Evolutionary conservation across 2,888 invertebrate species (phyloP), one percentile per base, ranked within the genome.

Genomic region (Monopis laevigella): DNA sequence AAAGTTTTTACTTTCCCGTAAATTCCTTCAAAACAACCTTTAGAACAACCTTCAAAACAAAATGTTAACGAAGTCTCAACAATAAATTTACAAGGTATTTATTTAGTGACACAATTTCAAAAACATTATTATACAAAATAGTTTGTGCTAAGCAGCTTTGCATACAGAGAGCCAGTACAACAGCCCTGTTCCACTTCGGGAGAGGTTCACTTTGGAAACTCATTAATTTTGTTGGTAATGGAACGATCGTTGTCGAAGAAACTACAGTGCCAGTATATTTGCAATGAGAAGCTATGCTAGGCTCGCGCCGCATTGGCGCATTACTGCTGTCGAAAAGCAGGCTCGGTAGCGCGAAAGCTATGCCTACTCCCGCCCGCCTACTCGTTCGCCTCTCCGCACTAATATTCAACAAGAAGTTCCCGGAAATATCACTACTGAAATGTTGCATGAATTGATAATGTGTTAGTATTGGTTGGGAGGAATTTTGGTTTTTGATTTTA

Each of bases 241-340:
- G 40, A 28, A 28, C 40, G 40, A 28, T 36, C 40, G 40, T 24
- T 19, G 29, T 40, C 40, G 40, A 40, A 40, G 40, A 19, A 40
- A 40, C 28, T 40, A 28, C 40, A 40, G 40, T 18, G 34, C 5
- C 28, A 16, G 40, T 40, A 39, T 27, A 27, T 16, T 26, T 27
- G 28, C 27, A 39, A 28, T 27, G 28, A 39, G 28, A 26, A 28
- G 39, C 39, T 14, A 14, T 17, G 29, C 40, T 11, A 28, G 28
- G 29, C 38, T 19, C 14, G 12, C 38, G 39, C 29, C 29, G 40
- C 40, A 28, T 12, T 36, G 36, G 21, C 36, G 36, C 36, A 36
- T 36, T 36, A 34, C 36, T 19, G 34, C 34, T 16, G 34, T 34
- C 29, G 32, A 32, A 32, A 32, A 17, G 32, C 29, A 14, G 12